Conservation (phyloP, 2,113 vertebrate genomes). For the Ranitomeya variabilis region DNA sequence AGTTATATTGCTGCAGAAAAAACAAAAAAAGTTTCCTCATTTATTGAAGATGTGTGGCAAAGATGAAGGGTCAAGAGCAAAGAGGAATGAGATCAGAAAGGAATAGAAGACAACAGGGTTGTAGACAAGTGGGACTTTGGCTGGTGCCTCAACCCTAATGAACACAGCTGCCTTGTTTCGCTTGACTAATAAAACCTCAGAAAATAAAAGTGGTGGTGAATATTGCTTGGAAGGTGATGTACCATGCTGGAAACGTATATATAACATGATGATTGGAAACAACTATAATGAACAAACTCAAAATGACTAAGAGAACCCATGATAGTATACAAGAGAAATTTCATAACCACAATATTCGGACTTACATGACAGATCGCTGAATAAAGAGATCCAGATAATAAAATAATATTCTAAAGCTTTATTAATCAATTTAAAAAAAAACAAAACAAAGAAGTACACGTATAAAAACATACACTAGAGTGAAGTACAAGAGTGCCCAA, state of each 20-base stretch:
- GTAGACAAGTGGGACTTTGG: conserved; percentile 43
- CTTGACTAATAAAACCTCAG: conserved; percentile 48
- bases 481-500: too few relatives aligned
- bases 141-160: conserved; percentile 41
- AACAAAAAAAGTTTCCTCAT: not conserved
- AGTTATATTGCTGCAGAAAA: not conserved
- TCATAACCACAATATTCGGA: too few relatives aligned
- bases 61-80: not conserved
- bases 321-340: not conserved
- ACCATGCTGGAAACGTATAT: conserved; percentile 15
- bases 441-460: too few relatives aligned
- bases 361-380: too few relatives aligned
- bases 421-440: too few relatives aligned
- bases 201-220: conserved; percentile 43
- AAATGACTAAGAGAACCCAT: not conserved
- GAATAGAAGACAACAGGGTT: not conserved
- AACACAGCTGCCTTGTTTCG: conserved; percentile 40
- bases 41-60: not conserved
- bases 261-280: not conserved
- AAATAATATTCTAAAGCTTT: too few relatives aligned
- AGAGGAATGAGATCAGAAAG: conserved; percentile 5
- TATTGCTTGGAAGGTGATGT: conserved; percentile 52
- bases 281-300: not conserved
- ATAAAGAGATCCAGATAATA: too few relatives aligned
- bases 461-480: too few relatives aligned